Conservation (phyloP, 2,797 vertebrate genomes). For the Sphaeramia orbicularis region DNA sequence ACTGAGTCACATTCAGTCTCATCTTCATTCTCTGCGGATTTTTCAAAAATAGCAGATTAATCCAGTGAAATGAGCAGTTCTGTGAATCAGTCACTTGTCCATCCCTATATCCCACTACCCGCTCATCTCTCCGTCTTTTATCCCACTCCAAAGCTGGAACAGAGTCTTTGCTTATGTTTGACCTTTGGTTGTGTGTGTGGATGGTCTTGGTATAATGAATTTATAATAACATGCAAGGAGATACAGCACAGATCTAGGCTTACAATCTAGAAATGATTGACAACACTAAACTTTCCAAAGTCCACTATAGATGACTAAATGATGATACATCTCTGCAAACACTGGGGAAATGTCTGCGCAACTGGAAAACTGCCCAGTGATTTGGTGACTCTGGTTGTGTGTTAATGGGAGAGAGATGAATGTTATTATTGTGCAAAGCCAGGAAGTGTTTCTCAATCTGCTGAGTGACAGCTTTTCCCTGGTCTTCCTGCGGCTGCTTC, state of each 20-base stretch:
- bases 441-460: slow-evolving; percentile 45
- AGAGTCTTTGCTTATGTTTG: slow-evolving; percentile 50
- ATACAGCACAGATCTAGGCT: slow-evolving; percentile 5
- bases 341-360: slow-evolving; percentile 10
- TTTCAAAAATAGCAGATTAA: slow-evolving; percentile 81
- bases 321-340: slow-evolving; percentile 49
- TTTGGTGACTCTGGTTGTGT: slow-evolving; percentile 31
- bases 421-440: slow-evolving; percentile 31
- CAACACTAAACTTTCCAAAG: slow-evolving; percentile 33
- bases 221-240: slow-evolving; percentile 35
- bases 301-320: slow-evolving; percentile 6
- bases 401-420: slow-evolving; percentile 17
- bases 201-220: slow-evolving; percentile 38
- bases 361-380: slow-evolving; percentile 32
- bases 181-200: slow-evolving; percentile 47
- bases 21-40: slow-evolving; percentile 73
- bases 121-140: slow-evolving; percentile 44
- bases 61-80: slow-evolving; percentile 76
- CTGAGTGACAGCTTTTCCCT: slow-evolving; percentile 29
- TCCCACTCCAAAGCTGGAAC: slow-evolving; percentile 27
- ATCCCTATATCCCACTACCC: slow-evolving; percentile 38
- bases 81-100: slow-evolving; percentile 63
- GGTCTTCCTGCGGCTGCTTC: slow-evolving; percentile 38
- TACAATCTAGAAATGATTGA: slow-evolving; percentile 41
- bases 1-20: slow-evolving; percentile 67